Evolutionary conservation across 92 coral and sea anemone species (phyloP), one percentile per base, ranked within the genome.

Genomic region (Paramuricea clavata): DNA sequence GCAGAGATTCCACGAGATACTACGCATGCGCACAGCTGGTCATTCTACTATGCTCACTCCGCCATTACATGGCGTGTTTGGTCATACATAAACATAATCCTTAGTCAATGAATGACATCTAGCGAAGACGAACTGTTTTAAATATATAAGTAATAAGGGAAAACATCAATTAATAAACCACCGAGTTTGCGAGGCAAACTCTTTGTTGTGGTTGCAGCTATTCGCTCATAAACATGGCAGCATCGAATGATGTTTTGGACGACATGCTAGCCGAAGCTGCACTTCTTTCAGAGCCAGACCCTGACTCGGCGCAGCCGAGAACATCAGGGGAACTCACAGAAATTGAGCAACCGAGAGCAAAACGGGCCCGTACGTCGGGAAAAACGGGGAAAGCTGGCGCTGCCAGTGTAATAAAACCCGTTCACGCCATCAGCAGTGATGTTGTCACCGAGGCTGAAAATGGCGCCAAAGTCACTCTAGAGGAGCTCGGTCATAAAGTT

Each of bases 1-100:
- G 59, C 90, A 87, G 87, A 80, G 90, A 81, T 81, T 34, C 87
- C 87, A 87, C 74, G 90, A 81, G 90, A 87, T 68, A 78, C 89
- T 78, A 81, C 44, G 52, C 89, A 89, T 89, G 85, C 80, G 85
- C 92, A 89, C 61, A 28, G 83, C 61, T 61, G 78, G 74, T 89
- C 92, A 88, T 72, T 74, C 83, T 61, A 88, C 78, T 32, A 41
- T 65, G 70, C 49, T 47, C 59, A 59, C 65, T 82, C 78, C 85
- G 74, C 74, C 80, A 42, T 50, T 22, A 22, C n/a, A 54, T 88
- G 77, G 85, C 92, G 28, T 89, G 79, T 60, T 70, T 88, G 92
- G 85, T 83, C 76, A 43, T 56, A 27, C 85, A 81, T 5, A 27
- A 49, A 82, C 56, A 36, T 26, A 81, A 32, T 39, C 83, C 72